Conservation (phyloP, 1,140 invertebrate species). For the Myzus persicae region DNA sequence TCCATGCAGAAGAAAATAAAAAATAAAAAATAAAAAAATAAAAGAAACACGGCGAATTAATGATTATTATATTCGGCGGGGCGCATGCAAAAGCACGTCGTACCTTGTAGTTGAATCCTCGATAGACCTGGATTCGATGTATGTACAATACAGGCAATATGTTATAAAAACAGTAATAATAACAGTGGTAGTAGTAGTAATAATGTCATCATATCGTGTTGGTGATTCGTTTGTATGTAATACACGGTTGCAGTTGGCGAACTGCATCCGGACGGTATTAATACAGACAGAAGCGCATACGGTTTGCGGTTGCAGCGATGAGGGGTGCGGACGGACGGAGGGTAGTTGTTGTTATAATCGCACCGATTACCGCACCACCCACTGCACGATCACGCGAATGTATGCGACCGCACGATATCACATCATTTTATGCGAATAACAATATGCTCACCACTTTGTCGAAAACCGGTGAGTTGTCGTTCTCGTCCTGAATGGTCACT, state of each 20-base stretch:
- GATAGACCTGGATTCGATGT: slow-evolving; percentile 38
- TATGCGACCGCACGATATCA: not conserved
- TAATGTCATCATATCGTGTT: not conserved
- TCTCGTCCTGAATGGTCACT: slow-evolving; percentile 85
- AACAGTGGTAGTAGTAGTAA: not conserved
- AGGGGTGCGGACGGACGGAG: no score
- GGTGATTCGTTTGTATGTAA: not conserved
- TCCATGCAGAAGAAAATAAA: slow-evolving; percentile 17
- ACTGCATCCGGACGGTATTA: not conserved
- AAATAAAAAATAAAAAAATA: not conserved
- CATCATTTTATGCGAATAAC: not conserved
- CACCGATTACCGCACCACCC: not conserved
- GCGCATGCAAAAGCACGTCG: not conserved
- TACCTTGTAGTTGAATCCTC: slow-evolving; percentile 57
- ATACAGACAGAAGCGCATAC: not conserved
- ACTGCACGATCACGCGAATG: not conserved
- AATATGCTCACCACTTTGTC: slow-evolving; percentile 76
- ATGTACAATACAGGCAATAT: not conserved
- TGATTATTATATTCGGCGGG: not conserved
- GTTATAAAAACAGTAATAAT: not conserved
- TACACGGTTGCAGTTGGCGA: not conserved
- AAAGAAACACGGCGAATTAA: not conserved
- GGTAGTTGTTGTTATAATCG: not conserved
- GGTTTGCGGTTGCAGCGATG: not conserved
- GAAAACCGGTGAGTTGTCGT: slow-evolving; percentile 86